Evolutionary conservation across 1,140 invertebrate genomes (phyloP).

Genomic region (Sitodiplosis mosellana): DNA sequence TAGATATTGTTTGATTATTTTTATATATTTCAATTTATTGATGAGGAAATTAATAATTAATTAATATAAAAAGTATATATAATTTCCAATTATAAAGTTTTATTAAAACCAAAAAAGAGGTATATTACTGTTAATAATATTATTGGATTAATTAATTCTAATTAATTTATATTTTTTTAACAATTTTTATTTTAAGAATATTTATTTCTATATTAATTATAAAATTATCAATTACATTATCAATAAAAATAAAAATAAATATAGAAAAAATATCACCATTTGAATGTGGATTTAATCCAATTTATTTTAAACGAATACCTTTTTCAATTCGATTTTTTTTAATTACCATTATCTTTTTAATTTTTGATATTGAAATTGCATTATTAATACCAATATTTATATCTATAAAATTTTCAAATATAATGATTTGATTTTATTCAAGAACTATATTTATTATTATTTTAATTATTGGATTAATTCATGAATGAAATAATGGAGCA

Average conservation of each 20-base stretch:
- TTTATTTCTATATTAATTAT: slow-evolving; percentile 27
- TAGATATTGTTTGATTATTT: slow-evolving; percentile 54
- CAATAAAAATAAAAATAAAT: slow-evolving; percentile 32
- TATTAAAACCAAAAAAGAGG: slow-evolving; percentile 28
- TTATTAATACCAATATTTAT: slow-evolving; percentile 32
- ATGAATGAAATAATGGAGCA: slow-evolving; percentile 42
- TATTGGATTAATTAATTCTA: too few relatives aligned
- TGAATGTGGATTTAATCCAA: slow-evolving; percentile 42
- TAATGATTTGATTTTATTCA: slow-evolving; percentile 23
- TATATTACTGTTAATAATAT: too few relatives aligned
- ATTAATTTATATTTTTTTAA: slow-evolving; percentile 25
- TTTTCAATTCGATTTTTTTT: slow-evolving; percentile 40
- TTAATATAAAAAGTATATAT: slow-evolving; percentile 48
- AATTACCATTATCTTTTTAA: slow-evolving; percentile 42
- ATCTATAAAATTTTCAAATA: slow-evolving; percentile 21
- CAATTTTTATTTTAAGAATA: slow-evolving; percentile 22
- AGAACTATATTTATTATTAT: slow-evolving; percentile 32
- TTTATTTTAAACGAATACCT: slow-evolving; percentile 29
- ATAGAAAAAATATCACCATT: slow-evolving; percentile 37
- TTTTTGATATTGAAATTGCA: slow-evolving; percentile 43
- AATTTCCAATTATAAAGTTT: slow-evolving; percentile 46
- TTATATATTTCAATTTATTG: slow-evolving; percentile 38
- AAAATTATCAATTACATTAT: slow-evolving; percentile 26
- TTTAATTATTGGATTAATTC: slow-evolving; percentile 32
- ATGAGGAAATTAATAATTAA: slow-evolving; percentile 18